phyloP scores from a whole-genome alignment of 2,797 vertebrate species.

The Coreius guichenoti region DNA sequence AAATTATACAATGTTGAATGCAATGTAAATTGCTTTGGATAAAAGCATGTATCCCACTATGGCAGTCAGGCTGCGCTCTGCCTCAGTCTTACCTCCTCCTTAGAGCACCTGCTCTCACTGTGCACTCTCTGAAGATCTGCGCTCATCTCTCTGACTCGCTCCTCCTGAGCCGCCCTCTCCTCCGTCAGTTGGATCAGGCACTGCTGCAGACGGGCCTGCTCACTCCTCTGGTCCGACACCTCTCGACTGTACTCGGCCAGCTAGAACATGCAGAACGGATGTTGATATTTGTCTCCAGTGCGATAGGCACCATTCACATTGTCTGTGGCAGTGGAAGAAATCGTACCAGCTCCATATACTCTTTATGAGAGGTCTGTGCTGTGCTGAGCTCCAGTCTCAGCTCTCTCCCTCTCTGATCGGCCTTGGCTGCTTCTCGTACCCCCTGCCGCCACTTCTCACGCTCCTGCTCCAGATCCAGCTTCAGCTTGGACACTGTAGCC shows the following conservation, averaged over 20 bases:
- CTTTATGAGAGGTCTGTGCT: constrained; percentile 62
- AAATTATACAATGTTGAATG: not conserved
- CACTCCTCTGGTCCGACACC: constrained; percentile 61
- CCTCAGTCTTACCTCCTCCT: constrained; percentile 57
- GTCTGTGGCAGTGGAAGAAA: not conserved
- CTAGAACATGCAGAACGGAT: constrained; percentile 40
- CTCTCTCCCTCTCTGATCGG: constrained; percentile 62
- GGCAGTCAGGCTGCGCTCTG: no score
- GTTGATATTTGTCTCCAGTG: not conserved
- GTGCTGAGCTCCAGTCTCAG: constrained; percentile 62
- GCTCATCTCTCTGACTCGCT: constrained; percentile 66
- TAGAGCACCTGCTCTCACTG: constrained; percentile 43
- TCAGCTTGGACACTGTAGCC: constrained; percentile 59
- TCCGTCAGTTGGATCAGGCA: constrained; percentile 67
- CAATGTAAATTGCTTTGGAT: not conserved
- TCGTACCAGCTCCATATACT: constrained; percentile 57
- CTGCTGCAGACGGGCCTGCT: constrained; percentile 65
- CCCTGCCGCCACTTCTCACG: constrained; percentile 55
- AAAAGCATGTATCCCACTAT: not conserved
- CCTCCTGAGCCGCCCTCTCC: constrained; percentile 62
- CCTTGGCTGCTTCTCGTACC: constrained; percentile 46
- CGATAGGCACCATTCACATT: not conserved
- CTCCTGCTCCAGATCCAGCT: constrained; percentile 61
- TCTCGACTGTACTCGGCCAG: constrained; percentile 67
- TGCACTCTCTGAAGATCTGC: constrained; percentile 71